phyloP scores from a whole-genome alignment of 2,888 invertebrate species.

The Lysandra bellargus region DNA sequence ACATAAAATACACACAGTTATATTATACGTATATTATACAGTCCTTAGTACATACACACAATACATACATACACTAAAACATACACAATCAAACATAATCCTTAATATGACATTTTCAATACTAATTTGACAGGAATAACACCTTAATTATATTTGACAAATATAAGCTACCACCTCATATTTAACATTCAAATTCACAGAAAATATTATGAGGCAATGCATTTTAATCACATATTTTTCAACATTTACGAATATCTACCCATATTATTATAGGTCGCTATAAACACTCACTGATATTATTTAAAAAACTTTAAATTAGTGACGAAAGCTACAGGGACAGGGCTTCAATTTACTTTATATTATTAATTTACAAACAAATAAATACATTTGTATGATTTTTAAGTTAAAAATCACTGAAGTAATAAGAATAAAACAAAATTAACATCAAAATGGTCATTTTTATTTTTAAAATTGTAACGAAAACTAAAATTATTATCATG shows the following conservation, averaged over 20 bases:
- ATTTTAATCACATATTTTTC: conserved; percentile 31
- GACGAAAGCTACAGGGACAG: no score
- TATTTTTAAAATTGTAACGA: conserved; percentile 35
- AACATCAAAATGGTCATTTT: conserved; percentile 33
- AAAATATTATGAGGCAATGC: conserved; percentile 30
- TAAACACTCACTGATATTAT: no score
- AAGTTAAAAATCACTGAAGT: no score
- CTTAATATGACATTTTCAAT: conserved; percentile 26
- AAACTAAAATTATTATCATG: conserved; percentile 32
- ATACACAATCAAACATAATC: conserved; percentile 31
- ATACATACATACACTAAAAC: conserved; percentile 29
- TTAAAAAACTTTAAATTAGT: no score
- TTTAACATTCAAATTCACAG: conserved; percentile 30
- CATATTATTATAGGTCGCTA: conserved; percentile 11
- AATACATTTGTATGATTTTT: no score
- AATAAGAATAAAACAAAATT: conserved; percentile 26
- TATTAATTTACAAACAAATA: no score
- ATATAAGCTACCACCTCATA: no score
- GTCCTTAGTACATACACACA: background rate
- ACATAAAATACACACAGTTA: conserved; percentile 28
- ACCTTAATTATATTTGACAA: background rate
- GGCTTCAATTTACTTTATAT: no score
- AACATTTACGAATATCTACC: conserved; percentile 33
- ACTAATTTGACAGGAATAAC: conserved; percentile 34
- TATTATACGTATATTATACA: conserved; percentile 19